Evolutionary conservation across 1,140 invertebrate genomes (phyloP), one percentile per base, ranked within the genome.

Genomic region (Psilanteris sp.): DNA sequence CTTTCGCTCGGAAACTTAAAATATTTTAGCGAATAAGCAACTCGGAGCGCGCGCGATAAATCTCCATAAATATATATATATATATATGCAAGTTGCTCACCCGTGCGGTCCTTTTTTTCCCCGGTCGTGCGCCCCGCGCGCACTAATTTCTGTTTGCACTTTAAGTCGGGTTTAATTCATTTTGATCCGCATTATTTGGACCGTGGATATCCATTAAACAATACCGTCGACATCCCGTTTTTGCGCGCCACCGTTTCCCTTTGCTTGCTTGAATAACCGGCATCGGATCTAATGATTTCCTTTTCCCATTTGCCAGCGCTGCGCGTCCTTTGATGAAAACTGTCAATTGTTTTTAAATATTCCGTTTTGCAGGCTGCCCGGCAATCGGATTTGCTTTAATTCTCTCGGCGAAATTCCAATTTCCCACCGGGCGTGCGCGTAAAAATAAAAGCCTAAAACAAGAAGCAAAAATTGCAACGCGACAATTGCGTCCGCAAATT

Each of bases 11-110:
- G n/a, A n/a, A n/a, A n/a, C n/a, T n/a, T n/a, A n/a, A n/a, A n/a
- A n/a, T n/a, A n/a, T n/a, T n/a, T n/a, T n/a, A n/a, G n/a, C n/a
- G n/a, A n/a, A n/a, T n/a, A n/a, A n/a, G 66, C 32, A 46, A 70
- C 76, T 78, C 80, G 61, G 79, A 74, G 74, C 79, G 78, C 80
- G 79, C 78, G 76, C 79, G 79, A 83, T 83, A 82, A 82, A 82
- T 83, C 82, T 81, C 76, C 78, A 79, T 79, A 79, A 84, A 83
- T 84, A 83, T 83, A n/a, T n/a, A n/a, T n/a, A n/a, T n/a, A n/a
- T n/a, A n/a, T n/a, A 77, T 79, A 79, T 81, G 83, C 82, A 80
- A 77, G 79, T 75, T 72, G 0, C 68, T n/a, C n/a, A n/a, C 34
- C 81, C 73, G 50, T 59, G 22, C 43, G 46, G 68, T 59, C 76